Base-by-base conservation (phyloP, 2,797 vertebrate species). In the Helarctos malayanus region DNA sequence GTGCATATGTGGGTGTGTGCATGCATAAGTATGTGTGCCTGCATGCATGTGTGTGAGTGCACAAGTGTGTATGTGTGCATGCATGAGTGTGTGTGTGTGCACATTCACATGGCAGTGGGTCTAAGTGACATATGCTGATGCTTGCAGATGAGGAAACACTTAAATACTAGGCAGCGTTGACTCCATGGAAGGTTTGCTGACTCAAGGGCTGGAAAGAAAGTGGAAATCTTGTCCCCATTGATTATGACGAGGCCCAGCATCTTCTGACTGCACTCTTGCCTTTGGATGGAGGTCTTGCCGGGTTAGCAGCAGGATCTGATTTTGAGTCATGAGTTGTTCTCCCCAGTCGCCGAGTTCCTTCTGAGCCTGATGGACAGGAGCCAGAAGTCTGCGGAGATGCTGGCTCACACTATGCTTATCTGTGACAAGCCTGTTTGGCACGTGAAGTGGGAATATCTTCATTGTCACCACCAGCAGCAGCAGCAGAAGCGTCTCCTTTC, bases 301-400 rank as follows among this genome's bases (percentile, higher is more conserved):
- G 3, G 76, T 78, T 56, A 71, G 82, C 94, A 61, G 82, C 49
- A 49, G 84, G 90, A n/a, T 27, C 38, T 94, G 90, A 71, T 79
- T 97, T 45, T 85, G 87, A 94, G 81, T 93, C 95, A 81, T 68
- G 97, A 85, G 81, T 15, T 82, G 38, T 23, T 91, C 84, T 97
- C 78, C 56, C 71, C n/a, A 23, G 75, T 56, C 5, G 1, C 87
- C 65, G 78, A 71, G 29, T 54, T 91, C 91, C 94, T 92, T 47
- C 81, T 59, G 94, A 96, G 94, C 68, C 3, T 47, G 75, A 49
- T 94, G 94, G 88, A 73, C 54, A 35, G 54, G 56, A 75, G 94
- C 97, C 97, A 98, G 97, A 25, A 79, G 56, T 68, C 80, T 63
- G 14, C 5, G 2, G 94, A 90, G 97, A 85, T 27, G 80, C 81